Conservation (phyloP, 2,797 vertebrate genomes). For the Acanthurus leucopareius region DNA sequence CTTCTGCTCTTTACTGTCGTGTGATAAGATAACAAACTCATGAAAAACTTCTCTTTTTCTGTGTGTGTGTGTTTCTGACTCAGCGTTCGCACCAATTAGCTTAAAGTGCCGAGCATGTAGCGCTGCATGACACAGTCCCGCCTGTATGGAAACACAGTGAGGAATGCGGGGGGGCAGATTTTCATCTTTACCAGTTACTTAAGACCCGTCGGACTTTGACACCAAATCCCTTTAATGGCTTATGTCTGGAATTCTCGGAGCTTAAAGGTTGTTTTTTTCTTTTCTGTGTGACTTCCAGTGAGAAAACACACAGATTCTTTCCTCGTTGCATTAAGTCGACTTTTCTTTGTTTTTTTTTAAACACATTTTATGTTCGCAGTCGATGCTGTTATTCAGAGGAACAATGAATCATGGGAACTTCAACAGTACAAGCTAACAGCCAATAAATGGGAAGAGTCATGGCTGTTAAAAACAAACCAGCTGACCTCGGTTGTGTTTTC, state of each 20-base stretch:
- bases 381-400: no score
- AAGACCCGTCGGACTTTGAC: slow-evolving; percentile 77
- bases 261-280: slow-evolving; percentile 44
- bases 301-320: neutral
- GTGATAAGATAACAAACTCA: no score
- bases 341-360: neutral
- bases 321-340: neutral
- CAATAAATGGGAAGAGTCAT: neutral
- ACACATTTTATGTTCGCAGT: neutral
- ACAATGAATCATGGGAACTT: neutral
- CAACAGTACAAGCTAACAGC: neutral
- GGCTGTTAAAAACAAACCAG: neutral
- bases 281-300: neutral
- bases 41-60: no score
- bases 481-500: neutral
- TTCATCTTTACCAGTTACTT: slow-evolving; percentile 61
- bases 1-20: no score
- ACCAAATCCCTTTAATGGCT: slow-evolving; percentile 81
- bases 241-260: slow-evolving; percentile 75
- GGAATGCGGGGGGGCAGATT: slow-evolving; percentile 1
- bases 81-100: no score
- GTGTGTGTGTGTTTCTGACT: no score
- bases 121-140: slow-evolving; percentile 7
- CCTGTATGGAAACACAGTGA: slow-evolving; percentile 31
- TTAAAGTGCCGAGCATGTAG: slow-evolving; percentile 44